Conservation (phyloP, 64 coral and sea anemone species). For the Stichodactyla helianthus region DNA sequence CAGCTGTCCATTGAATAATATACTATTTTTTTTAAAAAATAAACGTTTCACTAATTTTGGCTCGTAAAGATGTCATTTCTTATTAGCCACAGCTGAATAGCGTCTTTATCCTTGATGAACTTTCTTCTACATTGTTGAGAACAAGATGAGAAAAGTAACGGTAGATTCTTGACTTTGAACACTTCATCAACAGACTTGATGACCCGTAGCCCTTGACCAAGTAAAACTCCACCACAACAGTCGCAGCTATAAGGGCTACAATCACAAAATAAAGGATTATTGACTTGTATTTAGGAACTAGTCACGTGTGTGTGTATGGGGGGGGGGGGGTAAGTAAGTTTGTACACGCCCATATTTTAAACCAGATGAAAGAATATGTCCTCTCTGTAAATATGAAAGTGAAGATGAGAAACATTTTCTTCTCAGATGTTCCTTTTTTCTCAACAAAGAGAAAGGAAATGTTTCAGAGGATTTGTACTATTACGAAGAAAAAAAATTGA, state of each 20-base stretch:
- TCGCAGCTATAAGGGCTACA: constrained; percentile 72
- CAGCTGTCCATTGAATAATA: neutral
- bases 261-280: neutral
- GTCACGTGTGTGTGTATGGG: no score
- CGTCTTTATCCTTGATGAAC: constrained; percentile 64
- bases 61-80: constrained; percentile 46
- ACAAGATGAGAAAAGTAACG: constrained; percentile 79
- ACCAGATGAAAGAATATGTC: no score
- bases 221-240: constrained; percentile 72
- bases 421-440: no score
- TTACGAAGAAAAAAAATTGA: no score
- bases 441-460: no score
- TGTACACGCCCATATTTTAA: no score
- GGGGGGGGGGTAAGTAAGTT: neutral
- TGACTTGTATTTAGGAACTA: no score
- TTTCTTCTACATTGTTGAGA: constrained; percentile 75
- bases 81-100: constrained; percentile 59
- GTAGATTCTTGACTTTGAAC: constrained; percentile 66
- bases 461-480: no score
- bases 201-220: constrained; percentile 75
- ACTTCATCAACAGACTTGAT: constrained; percentile 67
- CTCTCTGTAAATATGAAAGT: no score
- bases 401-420: no score
- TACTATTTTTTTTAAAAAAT: neutral
- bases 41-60: neutral